Conservation (phyloP, 2,888 invertebrate genomes). For the Orthonychiurus folsomi region DNA sequence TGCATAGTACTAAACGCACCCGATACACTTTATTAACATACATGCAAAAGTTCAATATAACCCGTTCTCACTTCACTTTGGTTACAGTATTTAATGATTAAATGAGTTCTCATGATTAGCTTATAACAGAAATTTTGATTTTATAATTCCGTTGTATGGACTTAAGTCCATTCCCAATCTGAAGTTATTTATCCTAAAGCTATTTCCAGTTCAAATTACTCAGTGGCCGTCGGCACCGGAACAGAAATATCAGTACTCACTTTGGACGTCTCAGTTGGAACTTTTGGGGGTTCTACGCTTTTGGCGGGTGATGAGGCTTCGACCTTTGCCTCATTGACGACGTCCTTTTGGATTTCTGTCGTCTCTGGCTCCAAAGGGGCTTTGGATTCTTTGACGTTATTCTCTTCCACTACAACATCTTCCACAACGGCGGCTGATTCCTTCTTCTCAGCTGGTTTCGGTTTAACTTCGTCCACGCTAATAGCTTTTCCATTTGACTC, state of each 20-base stretch:
- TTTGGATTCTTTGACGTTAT: background rate
- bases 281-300: background rate
- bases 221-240: background rate
- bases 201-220: background rate
- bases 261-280: background rate
- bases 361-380: background rate
- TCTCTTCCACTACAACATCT: background rate
- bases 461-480: background rate
- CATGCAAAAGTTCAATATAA: background rate
- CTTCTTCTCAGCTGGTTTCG: background rate
- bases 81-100: background rate
- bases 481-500: background rate
- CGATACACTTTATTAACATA: background rate
- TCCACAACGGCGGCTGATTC: background rate
- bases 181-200: background rate
- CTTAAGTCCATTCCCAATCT: background rate
- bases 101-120: background rate
- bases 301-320: background rate
- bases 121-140: background rate
- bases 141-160: too few relatives aligned
- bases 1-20: background rate
- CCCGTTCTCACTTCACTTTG: background rate
- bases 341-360: background rate
- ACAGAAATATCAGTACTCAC: background rate
- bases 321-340: background rate